Evolutionary conservation across 1,140 invertebrate genomes (phyloP), one percentile per base, ranked within the genome.

Genomic region (Pygmarrhopalites habei): DNA sequence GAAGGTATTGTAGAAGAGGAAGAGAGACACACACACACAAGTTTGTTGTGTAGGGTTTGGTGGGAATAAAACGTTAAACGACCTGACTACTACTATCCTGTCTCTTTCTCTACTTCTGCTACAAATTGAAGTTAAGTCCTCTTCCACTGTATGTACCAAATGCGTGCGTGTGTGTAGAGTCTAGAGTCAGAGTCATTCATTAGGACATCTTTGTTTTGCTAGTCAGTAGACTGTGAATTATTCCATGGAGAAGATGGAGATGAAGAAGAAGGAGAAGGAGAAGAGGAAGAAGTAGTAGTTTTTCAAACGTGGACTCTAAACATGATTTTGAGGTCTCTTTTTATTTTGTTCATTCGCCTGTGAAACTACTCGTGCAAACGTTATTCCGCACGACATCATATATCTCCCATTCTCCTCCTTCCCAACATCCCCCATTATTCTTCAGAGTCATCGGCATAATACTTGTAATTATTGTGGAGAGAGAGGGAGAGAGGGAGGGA

Each of bases 311-410:
- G 62, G 51, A 64, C 55, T 64, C 47, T 58, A 64, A 62, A 62
- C 60, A 62, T 62, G 55, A 64, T 62, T 64, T 58, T 58, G 55
- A 64, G 46, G 62, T 43, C 55, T 64, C 56, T 64, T 58, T 64
- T 64, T 64, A 65, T 49, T 60, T 56, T 65, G 63, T 60, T 65
- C 63, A 55, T 65, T 60, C 63, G 59, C 47, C 57, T 57, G 53
- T 59, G 63, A 65, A 65, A 65, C 60, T 58, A 65, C 63, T 65
- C 63, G 63, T 65, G 63, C 63, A 65, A 60, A 60, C 41, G 30
- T 57, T 60, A 70, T 78, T 79, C 67, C 77, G 77, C 17, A 74
- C 75, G 66, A 75, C 75, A 59, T 78, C 62, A 52, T 51, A 58
- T 58, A 46, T 64, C 62, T 64, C 47, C 46, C 41, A 56, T 57